These are phyloP conservation scores for Lasioglossum oenotherae DNA, from an alignment of 2,888 invertebrate species.

Conservation along the genomic window DNA sequence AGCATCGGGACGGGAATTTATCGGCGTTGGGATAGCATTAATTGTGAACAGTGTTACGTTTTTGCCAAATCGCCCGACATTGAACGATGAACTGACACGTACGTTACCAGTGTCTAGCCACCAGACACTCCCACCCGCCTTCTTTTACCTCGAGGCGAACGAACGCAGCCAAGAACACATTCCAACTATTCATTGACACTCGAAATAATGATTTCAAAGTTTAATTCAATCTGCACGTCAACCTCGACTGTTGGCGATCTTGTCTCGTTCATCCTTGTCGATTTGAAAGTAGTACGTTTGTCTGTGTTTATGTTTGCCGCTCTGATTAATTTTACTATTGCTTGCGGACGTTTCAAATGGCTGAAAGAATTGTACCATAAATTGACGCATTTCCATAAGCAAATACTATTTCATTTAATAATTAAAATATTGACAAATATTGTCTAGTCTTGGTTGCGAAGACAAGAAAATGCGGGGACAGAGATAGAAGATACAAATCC, in stretches of 20 bases:
- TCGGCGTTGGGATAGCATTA: constrained; percentile 59
- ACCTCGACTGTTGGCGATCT: constrained; percentile 1
- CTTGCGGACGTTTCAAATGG: neutral
- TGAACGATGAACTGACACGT: constrained; percentile 48
- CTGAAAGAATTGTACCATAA: neutral
- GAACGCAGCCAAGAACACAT: constrained; percentile 12
- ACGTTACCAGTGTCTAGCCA: neutral
- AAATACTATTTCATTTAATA: neutral
- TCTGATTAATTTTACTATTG: constrained; percentile 5
- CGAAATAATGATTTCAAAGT: constrained; percentile 44
- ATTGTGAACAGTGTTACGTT: constrained; percentile 58
- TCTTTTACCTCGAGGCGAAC: constrained; percentile 13
- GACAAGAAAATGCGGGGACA: neutral
- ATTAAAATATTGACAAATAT: neutral
- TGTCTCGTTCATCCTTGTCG: constrained; percentile 31
- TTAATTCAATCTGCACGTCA: constrained; percentile 38
- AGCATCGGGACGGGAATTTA: constrained; percentile 58
- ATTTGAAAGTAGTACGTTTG: neutral
- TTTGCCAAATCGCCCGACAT: constrained; percentile 55
- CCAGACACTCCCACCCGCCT: constrained; percentile 10
- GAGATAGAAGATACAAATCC: neutral
- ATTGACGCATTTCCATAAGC: neutral
- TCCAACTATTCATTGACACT: constrained; percentile 15
- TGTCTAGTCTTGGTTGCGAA: neutral
- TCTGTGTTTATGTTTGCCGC: constrained; percentile 17